A percentile compares a stretch with the other conserved stretches of the same genome.
phyloP scores from a whole-genome alignment of 2,797 vertebrate species.

The Atherinosoma microstoma region DNA sequence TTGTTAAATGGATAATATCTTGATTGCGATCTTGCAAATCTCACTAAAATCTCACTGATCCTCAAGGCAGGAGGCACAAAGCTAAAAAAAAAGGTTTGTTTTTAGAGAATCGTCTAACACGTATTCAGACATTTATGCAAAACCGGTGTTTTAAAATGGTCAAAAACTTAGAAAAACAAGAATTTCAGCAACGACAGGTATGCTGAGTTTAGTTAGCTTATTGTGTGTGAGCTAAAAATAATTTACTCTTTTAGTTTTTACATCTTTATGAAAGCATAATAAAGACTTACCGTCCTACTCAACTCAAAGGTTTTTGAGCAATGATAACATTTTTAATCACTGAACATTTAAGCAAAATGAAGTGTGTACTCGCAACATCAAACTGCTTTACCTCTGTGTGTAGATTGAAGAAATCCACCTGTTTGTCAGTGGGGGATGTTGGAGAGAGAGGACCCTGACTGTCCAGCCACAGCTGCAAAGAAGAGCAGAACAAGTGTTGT shows the following conservation, averaged over 20 bases:
- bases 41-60: neutral
- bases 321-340: neutral
- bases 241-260: too few species aligned
- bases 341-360: neutral
- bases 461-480: constrained; percentile 91
- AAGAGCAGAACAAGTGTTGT: neutral
- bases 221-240: neutral
- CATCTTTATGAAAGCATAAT: neutral
- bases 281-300: neutral
- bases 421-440: constrained; percentile 85
- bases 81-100: neutral
- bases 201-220: neutral
- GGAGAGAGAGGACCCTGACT: constrained; percentile 83
- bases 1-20: neutral
- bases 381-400: constrained; percentile 78
- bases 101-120: neutral
- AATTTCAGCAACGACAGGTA: too few species aligned
- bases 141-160: too few species aligned
- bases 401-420: constrained; percentile 93
- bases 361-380: neutral
- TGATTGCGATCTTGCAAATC: neutral
- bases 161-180: too few species aligned
- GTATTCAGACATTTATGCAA: too few species aligned
- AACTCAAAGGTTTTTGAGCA: neutral
- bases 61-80: neutral